Conservation (phyloP, 1,140 invertebrate genomes). For the Hycleus phaleratus region DNA sequence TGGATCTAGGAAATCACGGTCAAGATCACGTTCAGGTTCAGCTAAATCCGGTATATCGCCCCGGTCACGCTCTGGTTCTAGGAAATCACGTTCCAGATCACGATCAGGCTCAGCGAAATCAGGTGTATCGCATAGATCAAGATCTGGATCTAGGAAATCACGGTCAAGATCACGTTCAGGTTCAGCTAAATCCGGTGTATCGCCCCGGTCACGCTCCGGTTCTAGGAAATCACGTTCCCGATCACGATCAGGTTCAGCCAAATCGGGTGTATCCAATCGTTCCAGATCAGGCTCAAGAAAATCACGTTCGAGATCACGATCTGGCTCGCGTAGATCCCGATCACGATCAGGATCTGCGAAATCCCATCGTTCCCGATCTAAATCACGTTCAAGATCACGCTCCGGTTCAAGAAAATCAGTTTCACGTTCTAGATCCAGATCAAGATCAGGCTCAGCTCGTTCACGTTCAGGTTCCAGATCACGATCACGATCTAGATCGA, state of each 20-base stretch:
- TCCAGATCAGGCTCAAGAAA: slow-evolving; percentile 25
- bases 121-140: background rate
- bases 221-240: slow-evolving; percentile 31
- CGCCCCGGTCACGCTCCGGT: slow-evolving; percentile 19
- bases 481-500: slow-evolving; percentile 21
- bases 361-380: slow-evolving; percentile 37
- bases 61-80: slow-evolving; percentile 10
- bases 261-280: background rate
- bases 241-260: slow-evolving; percentile 13
- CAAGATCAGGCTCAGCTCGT: slow-evolving; percentile 21
- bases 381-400: slow-evolving; percentile 37
- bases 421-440: slow-evolving; percentile 33
- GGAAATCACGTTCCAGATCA: slow-evolving; percentile 24
- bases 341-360: slow-evolving; percentile 9
- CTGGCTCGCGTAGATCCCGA: slow-evolving; percentile 31
- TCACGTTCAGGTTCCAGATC: slow-evolving; percentile 27
- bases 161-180: slow-evolving; percentile 36
- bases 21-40: slow-evolving; percentile 39
- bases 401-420: slow-evolving; percentile 30
- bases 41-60: slow-evolving; percentile 24
- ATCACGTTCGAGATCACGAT: slow-evolving; percentile 30
- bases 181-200: slow-evolving; percentile 28
- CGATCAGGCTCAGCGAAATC: slow-evolving; percentile 25
- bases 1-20: slow-evolving; percentile 31
- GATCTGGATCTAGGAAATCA: slow-evolving; percentile 34